Evolutionary conservation across 2,797 vertebrate genomes (phyloP), one percentile per base, ranked within the genome.

Genomic region (Spinibarbus caldwelli): DNA sequence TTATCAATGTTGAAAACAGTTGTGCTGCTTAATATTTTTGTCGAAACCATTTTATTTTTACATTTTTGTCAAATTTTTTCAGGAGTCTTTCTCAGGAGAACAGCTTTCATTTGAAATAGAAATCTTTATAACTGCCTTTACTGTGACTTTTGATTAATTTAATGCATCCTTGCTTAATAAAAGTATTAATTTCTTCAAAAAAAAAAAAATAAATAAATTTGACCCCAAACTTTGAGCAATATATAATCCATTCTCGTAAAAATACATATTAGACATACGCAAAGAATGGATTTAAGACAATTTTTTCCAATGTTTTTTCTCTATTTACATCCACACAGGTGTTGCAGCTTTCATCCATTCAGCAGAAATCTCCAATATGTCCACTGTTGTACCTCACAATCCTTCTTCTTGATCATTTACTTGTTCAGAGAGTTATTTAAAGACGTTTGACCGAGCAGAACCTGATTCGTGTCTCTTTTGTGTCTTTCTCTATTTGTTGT

Each of bases 371-470:
- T 45, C 10, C 68, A 71, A n/a, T 72, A 49, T 45, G 9, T 26
- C 49, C 79, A 29, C 67, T 23, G 5, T 73, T 73, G 43, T 10
- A 45, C 41, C 72, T 83, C 59, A 67, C 17, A 41, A 9, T 6
- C 2, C 34, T 5, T 21, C 43, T 72, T 43, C 47, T 12, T 77
- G 45, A 54, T 68, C 15, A 77, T 77, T 43, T 43, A 78, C 67
- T 38, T 47, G 21, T 72, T 85, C n/a, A 23, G 11, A 73, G 29
- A 82, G 80, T 72, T 45, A 78, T 57, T 62, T 85, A 62, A 68
- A 79, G 31, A 72, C 11, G 36, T 71, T 70, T 78, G 66, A 38
- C 15, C 66, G 21, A 78, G 45, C 45, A 17, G 72, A 77, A 67
- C 15, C 49, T 23, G 26, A 34, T 52, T 66, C 14, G 15, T 36